Base-by-base conservation (phyloP, 2,888 invertebrate species). In the Noctua janthina region DNA sequence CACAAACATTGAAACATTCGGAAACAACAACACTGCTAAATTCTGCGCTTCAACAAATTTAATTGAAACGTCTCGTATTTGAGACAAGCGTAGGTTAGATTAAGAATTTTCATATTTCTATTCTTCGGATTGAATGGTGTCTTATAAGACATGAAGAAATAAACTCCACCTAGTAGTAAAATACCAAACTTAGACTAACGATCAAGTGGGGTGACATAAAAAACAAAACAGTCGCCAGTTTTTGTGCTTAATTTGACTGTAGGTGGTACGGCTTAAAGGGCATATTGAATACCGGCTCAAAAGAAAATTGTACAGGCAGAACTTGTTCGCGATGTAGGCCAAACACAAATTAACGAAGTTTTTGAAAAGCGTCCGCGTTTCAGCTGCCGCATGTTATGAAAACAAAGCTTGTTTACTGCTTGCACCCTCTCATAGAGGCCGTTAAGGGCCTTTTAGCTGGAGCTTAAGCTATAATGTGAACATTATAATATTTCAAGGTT, bases 311-410 rank as follows among this genome's bases (percentile, higher is more conserved):
- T 62, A 67, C 64, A 51, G 39, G 59, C 76, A 74, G 49, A 83
- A 84, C 74, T 76, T 69, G 72, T 68, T 76, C 68, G 15, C 43
- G 51, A 56, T 67, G 51, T n/a, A 56, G 62, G 62, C 76, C 29
- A 29, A 81, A 87, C 69, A 82, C 43, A 84, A 88, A 89, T 87
- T 87, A 79, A 56, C 35, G 71, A 82, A 89, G 87, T 88, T 84
- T 71, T 89, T 81, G 76, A 73, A 76, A 84, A 87, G 77, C 74
- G 67, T 43, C 78, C 29, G 10, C 71, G 39, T 72, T 73, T n/a
- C 56, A 68, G 77, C 35, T 72, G 29, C n/a, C 6, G 54, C 79
- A 35, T 66, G 75, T 74, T 84, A 59, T 76, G 80, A 69, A 84
- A 84, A 75, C 76, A 82, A 82, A 79, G 54, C 46, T 72, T 88